phyloP scores from a whole-genome alignment of 2,888 invertebrate species.

The Xestia rhomboidea region DNA sequence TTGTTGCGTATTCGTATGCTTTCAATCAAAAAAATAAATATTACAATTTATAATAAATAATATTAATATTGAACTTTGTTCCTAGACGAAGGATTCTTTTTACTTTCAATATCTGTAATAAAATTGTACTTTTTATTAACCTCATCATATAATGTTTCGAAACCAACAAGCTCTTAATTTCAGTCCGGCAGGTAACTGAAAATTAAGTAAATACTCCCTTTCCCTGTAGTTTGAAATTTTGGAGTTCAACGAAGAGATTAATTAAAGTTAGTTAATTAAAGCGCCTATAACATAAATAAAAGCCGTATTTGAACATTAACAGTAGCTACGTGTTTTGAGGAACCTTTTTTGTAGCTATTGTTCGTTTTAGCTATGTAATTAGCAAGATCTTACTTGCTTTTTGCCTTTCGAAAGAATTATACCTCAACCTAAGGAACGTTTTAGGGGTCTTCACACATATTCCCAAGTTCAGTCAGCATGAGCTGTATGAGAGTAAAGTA shows the following conservation, averaged over 20 bases:
- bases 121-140: background rate
- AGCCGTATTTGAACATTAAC: constrained; percentile 30
- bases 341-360: constrained; percentile 11
- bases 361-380: constrained; percentile 6
- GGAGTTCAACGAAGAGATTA: constrained; percentile 50
- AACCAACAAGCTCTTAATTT: constrained; percentile 43
- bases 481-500: too few relatives aligned
- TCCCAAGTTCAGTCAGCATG: too few relatives aligned
- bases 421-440: background rate
- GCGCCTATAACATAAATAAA: constrained; percentile 48
- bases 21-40: too few relatives aligned
- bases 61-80: too few relatives aligned
- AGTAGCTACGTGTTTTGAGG: background rate
- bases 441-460: too few relatives aligned
- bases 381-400: background rate
- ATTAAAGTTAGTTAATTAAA: constrained; percentile 62
- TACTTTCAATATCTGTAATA: background rate
- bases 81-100: background rate
- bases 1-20: too few relatives aligned
- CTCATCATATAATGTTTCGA: constrained; percentile 11
- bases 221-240: constrained; percentile 52
- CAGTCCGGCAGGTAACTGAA: constrained; percentile 42
- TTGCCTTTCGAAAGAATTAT: background rate
- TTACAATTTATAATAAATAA: too few relatives aligned
- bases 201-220: constrained; percentile 56